Evolutionary conservation across 2,797 vertebrate species (phyloP), one percentile per base, ranked within the genome.

Genomic region (Lemur catta): DNA sequence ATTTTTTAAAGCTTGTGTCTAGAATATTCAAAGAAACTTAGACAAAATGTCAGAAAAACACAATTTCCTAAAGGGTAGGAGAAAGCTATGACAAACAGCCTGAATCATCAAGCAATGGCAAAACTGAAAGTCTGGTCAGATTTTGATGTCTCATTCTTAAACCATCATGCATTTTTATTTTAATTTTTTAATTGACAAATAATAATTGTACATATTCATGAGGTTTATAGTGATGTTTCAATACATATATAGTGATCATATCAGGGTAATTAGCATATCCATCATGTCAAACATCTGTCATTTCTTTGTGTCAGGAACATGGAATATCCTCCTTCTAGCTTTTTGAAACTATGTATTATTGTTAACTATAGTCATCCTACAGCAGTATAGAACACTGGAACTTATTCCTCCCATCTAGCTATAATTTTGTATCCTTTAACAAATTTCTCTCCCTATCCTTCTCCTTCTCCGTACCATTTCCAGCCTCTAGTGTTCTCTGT

Each of bases 21-120:
- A 82, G 12, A 95, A 33, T 72, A 89, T 74, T 88, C 85, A 84
- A 93, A 89, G 55, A 94, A 82, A 5, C 13, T 89, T 71, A 43
- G 50, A 61, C 24, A 78, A 86, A 72, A 35, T 24, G 48, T 1
- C 14, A 94, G 6, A 71, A 81, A 89, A 95, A 52, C 43, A 87
- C 28, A 72, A 4, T 59, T 93, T 90, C 18, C 33, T 78, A 55
- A 69, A 4, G 10, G 4, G 14, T 22, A 81, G 38, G 43, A 80
- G 52, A 22, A 94, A 86, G 22, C 33, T 43, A 11, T 72, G 89
- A 48, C 18, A 79, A 69, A 57, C 20, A 71, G 30, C n/a, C 46
- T 18, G 28, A 89, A 28, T 81, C 22, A 38, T 43, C 74, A 84
- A 93, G 14, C 24, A 92, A 48, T 35, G 18, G 18, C 35, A 81